Evolutionary conservation across 2,113 vertebrate species (phyloP), one percentile per base, ranked within the genome.

Genomic region (Arvicanthis niloticus): DNA sequence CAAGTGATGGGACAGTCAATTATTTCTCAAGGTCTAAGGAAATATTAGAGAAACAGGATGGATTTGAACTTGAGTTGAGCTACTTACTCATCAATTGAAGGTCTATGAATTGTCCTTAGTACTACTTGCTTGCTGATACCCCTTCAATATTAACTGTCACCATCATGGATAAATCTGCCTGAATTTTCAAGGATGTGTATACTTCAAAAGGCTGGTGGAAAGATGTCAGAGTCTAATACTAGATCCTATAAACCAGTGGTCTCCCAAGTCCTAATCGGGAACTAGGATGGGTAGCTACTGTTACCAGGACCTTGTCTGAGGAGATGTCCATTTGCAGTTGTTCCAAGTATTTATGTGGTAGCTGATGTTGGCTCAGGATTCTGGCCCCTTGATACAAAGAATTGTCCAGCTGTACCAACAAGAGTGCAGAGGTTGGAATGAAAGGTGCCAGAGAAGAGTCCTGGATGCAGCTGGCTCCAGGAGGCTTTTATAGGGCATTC

Each of bases 61-160:
- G 31, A 58, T 82, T 81, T 97, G 88, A 87, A 81, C 58, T 97
- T 91, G 76, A 92, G 51, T 45, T 51, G 48, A 91, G n/a, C 24
- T 84, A 7, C 68, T 12, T 8, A 0, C 13, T 85, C 80, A 42
- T 62, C 42, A 77, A 68, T 13, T 40, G 76, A 96, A 77, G 68
- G 22, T 53, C 48, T 95, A 53, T 80, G 24, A 53, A 67, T 45
- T 16, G 13, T 73, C 42, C 77, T 92, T 67, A 37, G 40, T 72
- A 56, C 22, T 80, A 81, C 53, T 48, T 81, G 70, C 42, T 80
- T 88, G 51, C 65, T 26, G 68, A 17, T 88, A 70, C 85, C 56
- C 76, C 34, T 67, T 89, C 19, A 42, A 15, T n/a, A 70, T 68
- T 26, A 77, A 11, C 62, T 37, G 9, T 53, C 75, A 29, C 80